Base-by-base conservation (phyloP, 2,888 invertebrate species). In the Synanthedon vespiformis region DNA sequence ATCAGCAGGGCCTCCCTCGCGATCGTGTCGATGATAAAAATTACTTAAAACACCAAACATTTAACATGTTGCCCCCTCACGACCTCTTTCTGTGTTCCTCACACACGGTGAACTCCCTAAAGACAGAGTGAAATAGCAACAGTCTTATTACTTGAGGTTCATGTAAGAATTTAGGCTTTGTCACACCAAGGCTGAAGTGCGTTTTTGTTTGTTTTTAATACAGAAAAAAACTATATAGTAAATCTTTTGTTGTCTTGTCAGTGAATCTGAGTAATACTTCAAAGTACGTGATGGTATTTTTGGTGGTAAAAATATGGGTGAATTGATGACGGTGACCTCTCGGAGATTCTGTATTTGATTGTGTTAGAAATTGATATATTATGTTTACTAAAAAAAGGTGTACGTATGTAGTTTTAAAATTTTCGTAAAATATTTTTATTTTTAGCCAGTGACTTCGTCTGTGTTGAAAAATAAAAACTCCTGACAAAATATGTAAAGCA, bases 31-130 rank as follows among this genome's bases (percentile, higher is more conserved):
- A 78, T 72, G 87, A 87, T 86, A 86, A 85, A 84, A 84, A 85
- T 84, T 85, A 86, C 85, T 86, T 85, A 86, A 83, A 85, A 83
- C 84, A 83, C 83, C 81, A 80, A 79, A 77, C 83, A 83, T 85
- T 84, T 82, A 82, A 80, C 83, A 74, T 77, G 61, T 61, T 72
- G 79, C 74, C 77, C 76, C 75, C 67, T 70, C 58, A 58, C 62
- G 72, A 70, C 72, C 69, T 62, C 64, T 55, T 52, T 44, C 65
- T 59, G 52, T 82, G 80, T 62, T 70, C 63, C 56, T 81, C 71
- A 41, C 66, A 54, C 77, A 49, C 51, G 52, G 50, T 51, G 40
- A 56, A 50, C 51, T 51, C 40, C 40, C 6, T 54, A 63, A 2
- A 53, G 57, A 59, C 58, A 59, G 66, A 71, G 57, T 56, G 65